Evolutionary conservation across 2,113 vertebrate species (phyloP).

Genomic region (Egretta garzetta): DNA sequence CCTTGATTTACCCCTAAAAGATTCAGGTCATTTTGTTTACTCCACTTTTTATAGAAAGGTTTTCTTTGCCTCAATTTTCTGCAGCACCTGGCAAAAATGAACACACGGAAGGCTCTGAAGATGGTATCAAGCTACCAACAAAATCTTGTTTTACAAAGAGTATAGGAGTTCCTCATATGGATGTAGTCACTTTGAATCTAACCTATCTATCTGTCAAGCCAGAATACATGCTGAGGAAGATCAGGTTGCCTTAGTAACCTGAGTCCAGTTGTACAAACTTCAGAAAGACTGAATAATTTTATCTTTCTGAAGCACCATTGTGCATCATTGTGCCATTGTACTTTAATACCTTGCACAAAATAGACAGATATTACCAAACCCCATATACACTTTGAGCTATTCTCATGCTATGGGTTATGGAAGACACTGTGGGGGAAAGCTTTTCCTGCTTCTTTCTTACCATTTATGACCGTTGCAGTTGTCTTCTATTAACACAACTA

Average conservation of each 20-base stretch:
- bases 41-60: neutral
- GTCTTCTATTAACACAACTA: neutral
- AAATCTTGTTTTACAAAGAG: neutral
- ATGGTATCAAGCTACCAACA: neutral
- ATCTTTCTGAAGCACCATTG: neutral
- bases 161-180: neutral
- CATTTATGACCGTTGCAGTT: neutral
- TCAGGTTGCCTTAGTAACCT: constrained; percentile 56
- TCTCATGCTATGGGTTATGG: neutral
- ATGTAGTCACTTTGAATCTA: neutral
- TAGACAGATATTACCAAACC: neutral
- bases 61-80: neutral
- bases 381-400: neutral
- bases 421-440: neutral
- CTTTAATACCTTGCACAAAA: neutral
- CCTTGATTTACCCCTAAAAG: neutral
- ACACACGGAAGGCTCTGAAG: neutral
- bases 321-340: neutral
- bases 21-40: neutral
- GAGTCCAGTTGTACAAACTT: neutral
- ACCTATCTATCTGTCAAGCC: neutral
- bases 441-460: neutral
- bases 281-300: constrained; percentile 12
- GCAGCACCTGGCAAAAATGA: neutral
- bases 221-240: constrained; percentile 17